Evolutionary conservation across 2,113 vertebrate genomes (phyloP).

Genomic region (Sigmodon hispidus): DNA sequence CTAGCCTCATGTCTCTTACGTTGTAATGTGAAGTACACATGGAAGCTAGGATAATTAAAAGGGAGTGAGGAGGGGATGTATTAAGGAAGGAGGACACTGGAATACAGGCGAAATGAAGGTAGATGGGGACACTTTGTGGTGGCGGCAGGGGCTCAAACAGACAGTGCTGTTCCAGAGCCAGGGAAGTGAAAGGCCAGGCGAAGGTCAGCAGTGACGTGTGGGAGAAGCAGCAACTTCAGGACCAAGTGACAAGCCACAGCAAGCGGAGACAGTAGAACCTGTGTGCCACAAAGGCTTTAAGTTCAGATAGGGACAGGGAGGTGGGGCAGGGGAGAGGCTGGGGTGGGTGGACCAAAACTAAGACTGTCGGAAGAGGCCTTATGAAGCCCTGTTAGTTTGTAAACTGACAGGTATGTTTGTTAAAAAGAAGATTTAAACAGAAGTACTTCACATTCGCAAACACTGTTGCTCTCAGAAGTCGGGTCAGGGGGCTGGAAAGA

Average conservation of each 20-base stretch:
- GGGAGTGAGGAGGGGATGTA: background rate
- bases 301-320: background rate
- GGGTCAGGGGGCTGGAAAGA: too few relatives aligned
- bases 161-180: rapidly evolving
- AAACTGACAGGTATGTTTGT: too few relatives aligned
- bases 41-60: background rate
- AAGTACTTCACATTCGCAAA: background rate
- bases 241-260: background rate
- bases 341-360: background rate
- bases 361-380: background rate
- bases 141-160: background rate
- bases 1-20: background rate
- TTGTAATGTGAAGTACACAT: background rate
- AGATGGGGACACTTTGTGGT: background rate
- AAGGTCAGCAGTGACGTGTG: background rate
- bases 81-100: background rate
- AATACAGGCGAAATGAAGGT: background rate
- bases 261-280: too few relatives aligned
- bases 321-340: background rate
- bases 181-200: background rate
- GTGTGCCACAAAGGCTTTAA: background rate
- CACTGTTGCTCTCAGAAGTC: background rate
- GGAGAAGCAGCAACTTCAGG: background rate
- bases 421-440: background rate
- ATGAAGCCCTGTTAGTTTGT: background rate